Evolutionary conservation across 2,113 vertebrate species (phyloP), one percentile per base, ranked within the genome.

Genomic region (Hypomesus transpacificus): DNA sequence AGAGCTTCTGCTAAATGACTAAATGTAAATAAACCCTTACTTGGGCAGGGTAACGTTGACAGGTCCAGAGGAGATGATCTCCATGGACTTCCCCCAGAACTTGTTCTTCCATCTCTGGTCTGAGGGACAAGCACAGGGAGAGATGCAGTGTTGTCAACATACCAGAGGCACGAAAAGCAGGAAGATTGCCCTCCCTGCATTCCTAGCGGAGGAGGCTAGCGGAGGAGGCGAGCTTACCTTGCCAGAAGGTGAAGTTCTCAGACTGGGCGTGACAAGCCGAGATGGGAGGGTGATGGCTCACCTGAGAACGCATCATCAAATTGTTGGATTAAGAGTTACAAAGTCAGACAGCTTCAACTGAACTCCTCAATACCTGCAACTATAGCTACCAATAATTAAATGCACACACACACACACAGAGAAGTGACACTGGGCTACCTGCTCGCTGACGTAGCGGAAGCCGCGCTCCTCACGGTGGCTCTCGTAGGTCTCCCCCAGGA

Each of bases 41-140:
- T 83, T 93, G 62, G 94, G 95, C 70, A 98, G 86, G 2, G 84
- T 75, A 31, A 96, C 93, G 0, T 97, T 93, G 75, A 98, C 94
- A 3, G 86, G 91, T 62, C 94, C 94, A 65, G 91, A 67, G 0
- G 96, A 96, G 72, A 97, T 87, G 0, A 98, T 93, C 88, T 98
- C 96, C 70, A 97, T 69, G 0, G 96, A 98, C 69, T 97, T 98
- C 13, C 96, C 96, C 96, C 96, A 98, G 77, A 97, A 98, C 80
- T 97, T 98, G 88, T 97, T 89, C 86, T 98, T 97, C 96, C 95
- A 97, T 71, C 95, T 92, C 89, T 97, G 95, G 85, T 97, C 96
- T 95, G 78, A 46, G 69, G 54, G 2, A 58, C 1, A 31, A 68
- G 61, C 26, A n/a, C 26, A 66, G 18, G 34, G 68, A 6, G 21